Conservation (phyloP, 1,140 invertebrate species). For the Aphaenogaster rudis region DNA sequence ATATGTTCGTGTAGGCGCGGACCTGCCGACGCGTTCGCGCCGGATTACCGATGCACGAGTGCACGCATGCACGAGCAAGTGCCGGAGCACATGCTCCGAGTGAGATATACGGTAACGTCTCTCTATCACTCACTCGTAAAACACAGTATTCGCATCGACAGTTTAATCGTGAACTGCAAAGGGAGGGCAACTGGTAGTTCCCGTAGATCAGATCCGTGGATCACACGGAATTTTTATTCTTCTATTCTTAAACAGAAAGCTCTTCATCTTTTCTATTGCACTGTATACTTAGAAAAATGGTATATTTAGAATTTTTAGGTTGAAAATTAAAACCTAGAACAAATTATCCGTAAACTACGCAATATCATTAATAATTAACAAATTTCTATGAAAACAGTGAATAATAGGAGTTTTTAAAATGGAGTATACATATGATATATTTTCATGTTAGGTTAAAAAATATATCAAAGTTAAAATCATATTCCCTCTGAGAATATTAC, state of each 20-base stretch:
- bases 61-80: conserved; percentile 17
- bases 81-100: conserved; percentile 1
- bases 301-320: background rate
- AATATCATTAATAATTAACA: background rate
- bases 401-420: background rate
- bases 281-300: background rate
- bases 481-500: background rate
- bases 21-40: conserved; percentile 6
- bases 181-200: background rate
- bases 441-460: background rate
- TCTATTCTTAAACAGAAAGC: conserved; percentile 6
- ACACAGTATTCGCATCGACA: conserved; percentile 39
- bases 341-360: background rate
- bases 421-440: background rate
- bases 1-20: conserved; percentile 47
- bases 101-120: conserved; percentile 14
- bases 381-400: background rate
- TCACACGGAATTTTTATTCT: background rate
- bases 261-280: background rate
- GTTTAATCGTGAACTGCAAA: conserved; percentile 32
- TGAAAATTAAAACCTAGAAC: background rate
- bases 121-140: conserved; percentile 62
- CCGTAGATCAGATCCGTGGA: background rate
- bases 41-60: conserved; percentile 16
- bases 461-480: background rate